Conservation (phyloP, 2,797 vertebrate genomes). For the Carduelis carduelis region DNA sequence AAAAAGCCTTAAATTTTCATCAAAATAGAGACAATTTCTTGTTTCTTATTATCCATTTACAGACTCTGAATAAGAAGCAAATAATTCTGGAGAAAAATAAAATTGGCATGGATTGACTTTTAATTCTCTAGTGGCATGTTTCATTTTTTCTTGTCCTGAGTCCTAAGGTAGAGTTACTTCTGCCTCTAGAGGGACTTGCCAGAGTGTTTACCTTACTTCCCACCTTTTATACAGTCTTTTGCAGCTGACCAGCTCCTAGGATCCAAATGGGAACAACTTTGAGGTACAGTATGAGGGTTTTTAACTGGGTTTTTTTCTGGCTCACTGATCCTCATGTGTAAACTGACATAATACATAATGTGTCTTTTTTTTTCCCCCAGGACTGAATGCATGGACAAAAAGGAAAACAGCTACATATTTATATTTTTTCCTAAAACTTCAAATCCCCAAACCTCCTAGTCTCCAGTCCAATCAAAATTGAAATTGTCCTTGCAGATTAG, state of each 20-base stretch:
- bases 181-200: not conserved
- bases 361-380: not conserved
- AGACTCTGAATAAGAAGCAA: not conserved
- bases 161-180: not conserved
- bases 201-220: slow-evolving; percentile 33
- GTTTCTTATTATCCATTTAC: not conserved
- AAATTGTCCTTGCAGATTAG: slow-evolving; percentile 16
- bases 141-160: not conserved
- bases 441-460: not conserved
- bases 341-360: not conserved
- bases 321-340: not conserved
- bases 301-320: not conserved
- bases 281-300: fast-evolving
- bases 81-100: not conserved
- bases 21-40: not conserved
- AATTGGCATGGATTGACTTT: not conserved
- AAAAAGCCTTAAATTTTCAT: not conserved
- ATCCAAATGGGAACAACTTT: not conserved
- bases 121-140: not conserved
- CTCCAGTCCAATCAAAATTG: slow-evolving; percentile 44
- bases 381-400: not conserved
- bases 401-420: slow-evolving; percentile 23
- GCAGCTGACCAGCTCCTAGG: slow-evolving; percentile 32
- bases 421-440: not conserved
- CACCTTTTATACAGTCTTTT: slow-evolving; percentile 31